These are phyloP conservation scores for Junonia oenone DNA, from an alignment of 2,888 invertebrate genomes.

Conservation along the genomic window DNA sequence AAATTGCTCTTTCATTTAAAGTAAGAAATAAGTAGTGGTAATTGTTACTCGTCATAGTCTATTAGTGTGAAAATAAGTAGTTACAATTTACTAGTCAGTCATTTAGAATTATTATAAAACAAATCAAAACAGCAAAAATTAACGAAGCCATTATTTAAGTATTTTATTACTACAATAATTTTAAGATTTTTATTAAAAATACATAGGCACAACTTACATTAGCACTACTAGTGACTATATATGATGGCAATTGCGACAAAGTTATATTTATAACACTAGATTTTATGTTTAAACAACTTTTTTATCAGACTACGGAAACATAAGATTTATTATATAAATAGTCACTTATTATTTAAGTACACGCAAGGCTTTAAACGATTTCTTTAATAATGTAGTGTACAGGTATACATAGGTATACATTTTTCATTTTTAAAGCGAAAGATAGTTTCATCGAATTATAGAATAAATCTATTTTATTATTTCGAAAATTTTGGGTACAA, in stretches of 20 bases:
- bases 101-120: not conserved
- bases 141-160: conserved; percentile 12
- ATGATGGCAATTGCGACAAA: conserved; percentile 54
- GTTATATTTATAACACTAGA: conserved; percentile 2
- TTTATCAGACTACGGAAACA: not conserved
- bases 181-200: conserved; percentile 7
- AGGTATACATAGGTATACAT: no score
- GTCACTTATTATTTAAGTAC: not conserved
- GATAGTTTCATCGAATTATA: no score
- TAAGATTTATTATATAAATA: not conserved
- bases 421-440: no score
- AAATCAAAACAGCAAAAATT: conserved; percentile 5
- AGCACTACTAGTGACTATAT: conserved; percentile 65
- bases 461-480: no score
- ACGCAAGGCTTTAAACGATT: no score
- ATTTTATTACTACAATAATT: conserved; percentile 11
- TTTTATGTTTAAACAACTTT: not conserved
- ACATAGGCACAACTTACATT: conserved; percentile 37
- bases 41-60: not conserved
- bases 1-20: not conserved
- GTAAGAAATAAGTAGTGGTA: not conserved
- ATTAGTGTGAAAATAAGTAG: not conserved
- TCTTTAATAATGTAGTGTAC: no score
- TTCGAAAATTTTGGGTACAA: no score
- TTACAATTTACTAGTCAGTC: not conserved